Evolutionary conservation across 2,888 invertebrate genomes (phyloP).

Genomic region (Harpalus rufipes): DNA sequence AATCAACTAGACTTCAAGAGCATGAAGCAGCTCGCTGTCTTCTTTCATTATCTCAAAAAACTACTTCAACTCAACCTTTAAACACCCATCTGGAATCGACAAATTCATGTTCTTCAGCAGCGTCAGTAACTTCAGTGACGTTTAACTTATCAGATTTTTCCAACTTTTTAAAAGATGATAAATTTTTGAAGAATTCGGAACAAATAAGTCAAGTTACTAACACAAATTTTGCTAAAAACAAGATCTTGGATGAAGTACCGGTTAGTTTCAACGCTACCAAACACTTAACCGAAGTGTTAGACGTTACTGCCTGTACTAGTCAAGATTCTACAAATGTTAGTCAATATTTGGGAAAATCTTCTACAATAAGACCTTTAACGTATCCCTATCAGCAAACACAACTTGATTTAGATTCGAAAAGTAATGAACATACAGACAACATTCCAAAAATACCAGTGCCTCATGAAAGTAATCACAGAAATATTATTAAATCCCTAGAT

Average conservation of each 20-base stretch:
- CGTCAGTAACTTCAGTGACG: constrained; percentile 38
- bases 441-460: constrained; percentile 69
- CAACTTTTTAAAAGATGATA: constrained; percentile 68
- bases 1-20: constrained; percentile 86
- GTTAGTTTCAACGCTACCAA: constrained; percentile 69
- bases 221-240: constrained; percentile 76
- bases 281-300: constrained; percentile 67
- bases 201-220: constrained; percentile 76
- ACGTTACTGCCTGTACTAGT: constrained; percentile 38
- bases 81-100: constrained; percentile 68
- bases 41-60: constrained; percentile 84
- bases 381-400: constrained; percentile 82
- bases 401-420: constrained; percentile 57
- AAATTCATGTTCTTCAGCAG: constrained; percentile 70
- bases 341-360: constrained; percentile 75
- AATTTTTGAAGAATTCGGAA: constrained; percentile 74
- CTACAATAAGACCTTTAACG: constrained; percentile 83
- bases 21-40: constrained; percentile 92
- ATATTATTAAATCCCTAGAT: constrained; percentile 17
- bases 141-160: constrained; percentile 56
- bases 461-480: constrained; percentile 29
- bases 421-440: constrained; percentile 22
- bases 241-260: constrained; percentile 73
- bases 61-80: constrained; percentile 73
- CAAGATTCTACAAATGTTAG: constrained; percentile 71